Base-by-base conservation (phyloP, 2,888 invertebrate genomes). In the Disparrhopalites patrizii region DNA sequence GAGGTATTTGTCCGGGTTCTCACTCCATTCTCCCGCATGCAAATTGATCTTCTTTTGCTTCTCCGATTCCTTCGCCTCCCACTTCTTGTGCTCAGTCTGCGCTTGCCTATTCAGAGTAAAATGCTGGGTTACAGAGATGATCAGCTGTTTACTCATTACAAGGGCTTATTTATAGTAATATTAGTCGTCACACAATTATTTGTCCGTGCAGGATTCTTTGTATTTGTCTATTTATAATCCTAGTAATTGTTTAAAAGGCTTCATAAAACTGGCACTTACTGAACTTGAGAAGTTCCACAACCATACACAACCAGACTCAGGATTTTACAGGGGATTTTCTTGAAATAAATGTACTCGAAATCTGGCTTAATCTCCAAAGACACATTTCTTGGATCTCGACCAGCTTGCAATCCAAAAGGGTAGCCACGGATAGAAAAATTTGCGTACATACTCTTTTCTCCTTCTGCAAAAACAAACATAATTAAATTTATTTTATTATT, bases 1-100 rank as follows among this genome's bases (percentile, higher is more conserved):
- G 20, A 75, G 40, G 58, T 94, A 93, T 65, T 94, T 85, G 82
- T 97, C 96, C 0, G 96, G 95, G 81, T 95, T 93, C 78, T 96
- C 94, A 77, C 92, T 85, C 96, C 96, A 97, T 78, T 95, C 94
- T 23, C 90, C 87, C 0, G 93, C 87, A 18, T 89, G 90, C 67
- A 94, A 79, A 78, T 94, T 94, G 8, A 96, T 91, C 77, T 87
- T 85, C 62, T 90, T 82, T 76, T 91, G 89, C 68, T 89, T 85
- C 81, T 96, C 93, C 0, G 89, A 91, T 79, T 96, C 93, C 76
- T 87, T 87, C 23, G 89, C 87, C 79, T 94, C 92, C 92, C 91
- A 94, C 76, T 90, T 89, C 79, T 94, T 94, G 75, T 93, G 87
- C 76, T 93, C 92, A 69, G 90, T 80, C 80, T 96, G 96, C 13